Evolutionary conservation across 2,113 vertebrate genomes (phyloP).

Genomic region (Gymnogyps californianus): DNA sequence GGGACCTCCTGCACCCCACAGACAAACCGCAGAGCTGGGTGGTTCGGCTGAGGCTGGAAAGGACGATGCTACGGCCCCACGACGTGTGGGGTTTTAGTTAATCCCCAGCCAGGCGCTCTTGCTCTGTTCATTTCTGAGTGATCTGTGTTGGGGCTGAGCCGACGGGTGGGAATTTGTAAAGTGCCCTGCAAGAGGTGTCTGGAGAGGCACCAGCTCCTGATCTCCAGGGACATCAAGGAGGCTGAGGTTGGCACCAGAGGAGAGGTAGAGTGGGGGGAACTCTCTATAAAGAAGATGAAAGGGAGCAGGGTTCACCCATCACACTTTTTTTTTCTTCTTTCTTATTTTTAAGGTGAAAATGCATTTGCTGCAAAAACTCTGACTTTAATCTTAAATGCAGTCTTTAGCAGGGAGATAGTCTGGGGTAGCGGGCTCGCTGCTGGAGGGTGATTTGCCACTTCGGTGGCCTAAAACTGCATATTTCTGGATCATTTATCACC

Average conservation of each 20-base stretch:
- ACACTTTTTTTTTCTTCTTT: not conserved
- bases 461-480: not conserved
- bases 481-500: not conserved
- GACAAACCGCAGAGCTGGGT: not conserved
- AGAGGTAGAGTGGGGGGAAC: not conserved
- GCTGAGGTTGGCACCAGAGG: not conserved
- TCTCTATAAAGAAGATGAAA: not conserved
- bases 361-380: not conserved
- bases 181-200: not conserved
- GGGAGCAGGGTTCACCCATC: not conserved
- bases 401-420: not conserved
- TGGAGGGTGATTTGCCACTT: not conserved
- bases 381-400: not conserved
- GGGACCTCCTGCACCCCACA: not conserved
- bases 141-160: not conserved
- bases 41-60: not conserved
- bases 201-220: not conserved
- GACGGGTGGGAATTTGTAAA: not conserved
- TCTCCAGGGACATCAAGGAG: not conserved
- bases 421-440: rapidly evolving
- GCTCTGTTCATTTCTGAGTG: not conserved
- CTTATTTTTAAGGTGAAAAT: not conserved
- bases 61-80: rapidly evolving
- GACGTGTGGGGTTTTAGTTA: rapidly evolving
- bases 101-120: not conserved